Base-by-base conservation (phyloP, 1,140 invertebrate genomes). In the Akabosia matsudoensis region DNA sequence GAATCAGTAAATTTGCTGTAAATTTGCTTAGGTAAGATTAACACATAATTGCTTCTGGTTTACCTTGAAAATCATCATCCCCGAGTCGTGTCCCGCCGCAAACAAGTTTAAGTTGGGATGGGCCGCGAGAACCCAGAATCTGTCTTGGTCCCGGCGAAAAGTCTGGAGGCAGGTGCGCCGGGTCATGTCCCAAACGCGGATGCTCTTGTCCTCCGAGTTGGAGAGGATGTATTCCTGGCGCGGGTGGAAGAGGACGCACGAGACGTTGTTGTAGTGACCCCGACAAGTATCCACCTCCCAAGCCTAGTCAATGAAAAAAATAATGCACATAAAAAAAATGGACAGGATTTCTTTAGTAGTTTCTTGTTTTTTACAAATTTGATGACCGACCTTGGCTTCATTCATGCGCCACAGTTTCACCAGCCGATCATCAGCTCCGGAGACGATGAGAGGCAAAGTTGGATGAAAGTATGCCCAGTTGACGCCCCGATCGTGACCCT, bases 361-460 rank as follows among this genome's bases (percentile, higher is more conserved):
- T n/a, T n/a, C n/a, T n/a, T n/a, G n/a, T n/a, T n/a, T 18, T 74
- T 37, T 45, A 78, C 18, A 26, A 54, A 78, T 45, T 3, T 13
- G 3, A 33, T 24, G 22, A 51, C 10, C 45, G n/a, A 89, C 88
- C 86, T 97, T 97, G 33, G 92, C 90, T 85, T 99, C 97, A 85
- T 98, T 99, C 95, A 99, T 98, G 79, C 98, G 88, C 97, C 97
- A 99, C 75, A 99, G 87, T 85, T 99, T 99, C 13, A 99, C 92
- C 83, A 97, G 93, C 28, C 97, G 87, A 86, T 99, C 98, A 86
- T 99, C 98, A 56, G 97, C 97, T 16, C 96, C 97, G 1, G 97
- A 99, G 0, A 96, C 95, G 81, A 99, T 96, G 33, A 99, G 85
- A 0, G 97, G 97, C 79, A 98, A 87, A 14, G 92, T 93, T 1